phyloP scores from a whole-genome alignment of 2,888 invertebrate genomes.

The Xiphydria camelus region DNA sequence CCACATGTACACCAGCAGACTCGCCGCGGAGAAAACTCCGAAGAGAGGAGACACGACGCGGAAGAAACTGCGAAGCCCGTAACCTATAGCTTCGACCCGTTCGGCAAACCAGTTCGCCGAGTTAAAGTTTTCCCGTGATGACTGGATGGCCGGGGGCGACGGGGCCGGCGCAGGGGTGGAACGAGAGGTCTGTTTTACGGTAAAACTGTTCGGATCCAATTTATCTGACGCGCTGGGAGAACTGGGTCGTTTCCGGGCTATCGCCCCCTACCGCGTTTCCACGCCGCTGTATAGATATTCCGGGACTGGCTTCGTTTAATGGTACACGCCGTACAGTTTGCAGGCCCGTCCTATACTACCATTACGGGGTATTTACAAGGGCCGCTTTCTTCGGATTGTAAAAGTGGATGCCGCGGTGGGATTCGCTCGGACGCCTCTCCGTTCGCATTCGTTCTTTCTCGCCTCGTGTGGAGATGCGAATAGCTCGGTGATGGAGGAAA shows the following conservation, averaged over 20 bases:
- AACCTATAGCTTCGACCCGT: neutral
- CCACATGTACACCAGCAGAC: no score
- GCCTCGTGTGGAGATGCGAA: no score
- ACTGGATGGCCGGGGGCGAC: constrained; percentile 18
- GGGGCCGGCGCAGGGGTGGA: no score
- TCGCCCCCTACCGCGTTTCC: constrained; percentile 23
- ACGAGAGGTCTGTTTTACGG: constrained; percentile 38
- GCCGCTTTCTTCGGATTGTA: neutral
- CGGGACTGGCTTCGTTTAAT: neutral
- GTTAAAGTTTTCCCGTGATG: constrained; percentile 32
- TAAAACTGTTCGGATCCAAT: constrained; percentile 41
- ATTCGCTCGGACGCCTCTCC: no score
- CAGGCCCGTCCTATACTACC: neutral
- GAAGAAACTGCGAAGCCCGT: neutral
- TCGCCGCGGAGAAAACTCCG: no score
- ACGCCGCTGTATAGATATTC: neutral
- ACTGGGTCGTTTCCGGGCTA: constrained; percentile 41
- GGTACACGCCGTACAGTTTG: neutral
- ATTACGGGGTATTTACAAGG: neutral
- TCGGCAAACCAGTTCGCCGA: constrained; percentile 2
- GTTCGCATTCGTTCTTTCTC: no score
- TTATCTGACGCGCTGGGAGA: constrained; percentile 37
- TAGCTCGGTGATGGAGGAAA: no score
- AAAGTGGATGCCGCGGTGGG: no score
- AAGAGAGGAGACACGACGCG: no score